Conservation (phyloP, 2,888 invertebrate species). For the Apoderus coryli region DNA sequence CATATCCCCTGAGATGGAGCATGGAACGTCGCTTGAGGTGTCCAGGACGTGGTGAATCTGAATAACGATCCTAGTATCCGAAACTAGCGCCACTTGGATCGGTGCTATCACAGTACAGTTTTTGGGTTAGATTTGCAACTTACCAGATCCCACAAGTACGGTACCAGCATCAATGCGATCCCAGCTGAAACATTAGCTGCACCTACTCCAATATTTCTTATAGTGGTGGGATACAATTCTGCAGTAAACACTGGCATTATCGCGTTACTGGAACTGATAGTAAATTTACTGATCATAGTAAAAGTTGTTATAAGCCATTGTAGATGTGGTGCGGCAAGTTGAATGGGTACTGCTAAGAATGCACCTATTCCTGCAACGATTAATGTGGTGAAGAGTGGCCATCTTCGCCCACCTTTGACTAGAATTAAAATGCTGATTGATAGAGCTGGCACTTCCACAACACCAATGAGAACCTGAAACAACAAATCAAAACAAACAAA, state of each 20-base stretch:
- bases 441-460: slow-evolving; percentile 66
- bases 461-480: slow-evolving; percentile 45
- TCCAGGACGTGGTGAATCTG: too few species aligned
- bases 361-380: slow-evolving; percentile 55
- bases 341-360: slow-evolving; percentile 32
- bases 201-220: slow-evolving; percentile 62
- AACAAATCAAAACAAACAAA: too few species aligned
- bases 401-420: slow-evolving; percentile 56
- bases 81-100: too few species aligned
- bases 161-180: slow-evolving; percentile 58
- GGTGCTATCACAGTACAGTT: too few species aligned
- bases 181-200: slow-evolving; percentile 65
- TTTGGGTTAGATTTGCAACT: slow-evolving; percentile 28
- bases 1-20: too few species aligned
- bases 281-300: slow-evolving; percentile 67
- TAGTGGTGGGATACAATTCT: slow-evolving; percentile 66
- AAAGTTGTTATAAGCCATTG: slow-evolving; percentile 59
- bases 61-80: too few species aligned
- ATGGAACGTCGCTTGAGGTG: too few species aligned
- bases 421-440: slow-evolving; percentile 60
- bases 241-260: slow-evolving; percentile 66
- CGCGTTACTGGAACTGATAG: slow-evolving; percentile 64
- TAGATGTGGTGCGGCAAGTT: slow-evolving; percentile 25
- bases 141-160: slow-evolving; percentile 65
- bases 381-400: slow-evolving; percentile 55